Conservation (phyloP, 2,888 invertebrate species). For the Pterostichus madidus region DNA sequence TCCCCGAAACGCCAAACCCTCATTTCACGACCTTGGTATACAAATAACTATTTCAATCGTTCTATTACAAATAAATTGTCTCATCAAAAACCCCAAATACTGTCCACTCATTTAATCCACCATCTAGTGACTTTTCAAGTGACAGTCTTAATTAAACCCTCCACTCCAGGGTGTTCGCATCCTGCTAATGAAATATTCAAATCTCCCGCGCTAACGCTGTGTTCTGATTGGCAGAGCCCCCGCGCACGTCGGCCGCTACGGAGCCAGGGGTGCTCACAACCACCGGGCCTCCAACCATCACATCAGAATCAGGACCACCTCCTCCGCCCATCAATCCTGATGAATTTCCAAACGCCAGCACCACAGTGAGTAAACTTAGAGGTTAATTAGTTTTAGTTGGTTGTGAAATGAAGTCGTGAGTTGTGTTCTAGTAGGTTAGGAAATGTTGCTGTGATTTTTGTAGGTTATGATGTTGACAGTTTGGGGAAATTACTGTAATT, state of each 20-base stretch:
- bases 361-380: slow-evolving; percentile 74
- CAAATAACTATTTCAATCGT: no score
- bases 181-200: slow-evolving; percentile 28
- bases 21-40: no score
- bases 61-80: no score
- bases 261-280: slow-evolving; percentile 82
- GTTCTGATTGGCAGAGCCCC: slow-evolving; percentile 81
- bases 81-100: no score
- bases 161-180: not conserved
- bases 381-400: slow-evolving; percentile 11
- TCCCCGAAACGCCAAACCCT: no score
- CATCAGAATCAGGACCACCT: slow-evolving; percentile 75
- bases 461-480: slow-evolving; percentile 27
- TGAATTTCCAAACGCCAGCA: slow-evolving; percentile 77
- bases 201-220: not conserved
- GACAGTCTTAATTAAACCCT: slow-evolving; percentile 6
- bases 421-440: not conserved
- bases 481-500: not conserved
- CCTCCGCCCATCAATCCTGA: slow-evolving; percentile 74
- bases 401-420: not conserved
- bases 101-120: not conserved
- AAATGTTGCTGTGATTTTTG: slow-evolving; percentile 22
- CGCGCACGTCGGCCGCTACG: slow-evolving; percentile 88
- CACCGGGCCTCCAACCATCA: slow-evolving; percentile 75
- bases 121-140: not conserved